Base-by-base conservation (phyloP, 2,797 vertebrate genomes). In the Tragopan temminckii region DNA sequence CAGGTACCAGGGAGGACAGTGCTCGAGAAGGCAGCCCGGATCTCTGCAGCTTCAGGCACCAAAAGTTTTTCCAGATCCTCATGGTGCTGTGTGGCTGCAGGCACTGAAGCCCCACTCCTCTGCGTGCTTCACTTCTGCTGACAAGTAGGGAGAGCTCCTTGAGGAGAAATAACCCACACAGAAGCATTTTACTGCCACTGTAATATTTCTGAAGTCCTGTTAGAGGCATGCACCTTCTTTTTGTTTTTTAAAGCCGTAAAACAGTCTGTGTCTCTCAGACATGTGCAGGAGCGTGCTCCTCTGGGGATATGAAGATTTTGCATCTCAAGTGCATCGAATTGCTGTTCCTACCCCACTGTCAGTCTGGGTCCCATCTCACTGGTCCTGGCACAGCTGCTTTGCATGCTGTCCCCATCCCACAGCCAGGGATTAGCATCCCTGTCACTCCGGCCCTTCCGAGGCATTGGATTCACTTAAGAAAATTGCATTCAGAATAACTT, bases 1-100 rank as follows among this genome's bases (percentile, higher is more conserved):
- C 43, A 20, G 87, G 63, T 83, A 80, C 90, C 80, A 83, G 72
- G 36, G 33, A 95, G 67, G 85, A 72, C 85, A 80, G 80, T 84
- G 84, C 81, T 94, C 66, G 46, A 76, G 86, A 90, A 93, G 90
- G 89, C 88, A 90, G 84, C 86, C 71, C 62, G 35, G 80, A 94
- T 81, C 83, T 88, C 90, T 69, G 59, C 92, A 89, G 94, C 92
- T 90, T 94, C 79, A 85, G 80, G 88, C 90, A 89, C 80, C 84
- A 85, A 88, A 94, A 85, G 52, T 89, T 89, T 80, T 89, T 82
- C 84, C 76, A 94, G 72, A 74, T 89, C 76, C 53, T 84, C 80
- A 78, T 75, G 76, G 38, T 0, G 0, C 50, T 80, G 80, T 17
- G 13, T 90, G 86, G 78, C 94, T 95, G 66, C 68, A 87, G 92